phyloP scores from a whole-genome alignment of 2,113 vertebrate genomes.

The Onychostruthus taczanowskii region DNA sequence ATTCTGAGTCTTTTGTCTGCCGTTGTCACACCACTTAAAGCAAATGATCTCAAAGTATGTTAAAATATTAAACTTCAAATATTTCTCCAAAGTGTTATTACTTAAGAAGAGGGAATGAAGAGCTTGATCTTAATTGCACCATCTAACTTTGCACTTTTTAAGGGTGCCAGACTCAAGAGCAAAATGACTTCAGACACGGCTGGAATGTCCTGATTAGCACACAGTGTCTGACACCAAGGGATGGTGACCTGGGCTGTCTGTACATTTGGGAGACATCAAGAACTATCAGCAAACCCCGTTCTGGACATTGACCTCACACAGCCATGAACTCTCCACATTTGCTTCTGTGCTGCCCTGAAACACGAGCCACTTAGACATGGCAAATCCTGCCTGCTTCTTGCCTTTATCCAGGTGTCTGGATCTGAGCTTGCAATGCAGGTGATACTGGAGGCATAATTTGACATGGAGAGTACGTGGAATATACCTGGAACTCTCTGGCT shows the following conservation, averaged over 20 bases:
- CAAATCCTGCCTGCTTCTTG: not conserved
- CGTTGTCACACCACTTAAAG: not conserved
- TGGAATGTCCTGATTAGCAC: not conserved
- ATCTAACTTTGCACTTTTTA: not conserved
- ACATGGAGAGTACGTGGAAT: not conserved
- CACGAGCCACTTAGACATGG: rapidly evolving
- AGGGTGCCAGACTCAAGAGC: not conserved
- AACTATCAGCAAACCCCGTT: rapidly evolving
- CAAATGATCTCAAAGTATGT: not conserved
- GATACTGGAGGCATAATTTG: not conserved
- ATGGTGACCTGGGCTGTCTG: not conserved
- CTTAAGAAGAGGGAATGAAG: not conserved
- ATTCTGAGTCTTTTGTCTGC: not conserved
- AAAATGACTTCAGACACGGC: not conserved
- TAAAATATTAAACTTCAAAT: not conserved
- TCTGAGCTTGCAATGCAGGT: not conserved
- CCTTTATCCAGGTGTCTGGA: not conserved
- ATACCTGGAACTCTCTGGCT: not conserved
- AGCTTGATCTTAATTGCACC: not conserved
- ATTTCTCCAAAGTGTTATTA: not conserved
- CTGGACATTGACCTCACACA: not conserved
- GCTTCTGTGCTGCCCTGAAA: not conserved
- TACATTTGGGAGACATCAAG: not conserved
- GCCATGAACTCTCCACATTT: not conserved
- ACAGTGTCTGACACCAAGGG: not conserved